Evolutionary conservation across 2,797 vertebrate species (phyloP), one percentile per base, ranked within the genome.

Genomic region (Pipistrellus nathusii): DNA sequence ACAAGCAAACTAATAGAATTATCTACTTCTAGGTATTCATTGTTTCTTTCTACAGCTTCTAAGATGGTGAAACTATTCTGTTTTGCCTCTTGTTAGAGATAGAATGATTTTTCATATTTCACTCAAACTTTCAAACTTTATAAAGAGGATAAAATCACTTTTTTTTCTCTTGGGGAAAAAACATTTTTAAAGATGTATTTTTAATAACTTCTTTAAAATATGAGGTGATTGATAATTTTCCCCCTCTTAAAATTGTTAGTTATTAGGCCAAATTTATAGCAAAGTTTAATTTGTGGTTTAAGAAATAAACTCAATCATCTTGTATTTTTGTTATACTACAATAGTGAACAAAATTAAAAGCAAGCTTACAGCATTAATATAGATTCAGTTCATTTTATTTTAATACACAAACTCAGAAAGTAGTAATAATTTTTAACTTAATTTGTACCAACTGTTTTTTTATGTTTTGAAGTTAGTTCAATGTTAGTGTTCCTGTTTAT

Each of bases 41-140:
- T 94, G 44, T 97, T 90, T 94, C 30, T 77, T 44, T 85, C 80
- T 53, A 41, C 2, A 64, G 25, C 27, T 90, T 35, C 53, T 17
- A 57, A 88, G 20, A 91, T 82, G 57, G 64, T 15, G 85, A 85
- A 90, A 66, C 62, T 64, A n/a, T 92, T 81, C 77, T 91, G 14
- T 41, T 23, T 44, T 93, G 64, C 30, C 59, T 85, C 17, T 85
- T 35, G 35, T 92, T 27, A 27, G 30, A 44, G n/a, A 92, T 64
- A 87, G 23, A 88, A 82, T 32, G 6, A 68, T 76, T 91, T 89
- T 92, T 90, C 51, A 86, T 69, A 27, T 87, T 91, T 92, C 44
- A 66, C n/a, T 94, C 32, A 92, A 71, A 80, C 81, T 88, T 14
- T 94, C 23, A 62, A 48, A 77, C 2, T 32, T 71, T 71, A 72